phyloP scores from a whole-genome alignment of 2,797 vertebrate genomes.

The Microctenopoma steveboyesi region DNA sequence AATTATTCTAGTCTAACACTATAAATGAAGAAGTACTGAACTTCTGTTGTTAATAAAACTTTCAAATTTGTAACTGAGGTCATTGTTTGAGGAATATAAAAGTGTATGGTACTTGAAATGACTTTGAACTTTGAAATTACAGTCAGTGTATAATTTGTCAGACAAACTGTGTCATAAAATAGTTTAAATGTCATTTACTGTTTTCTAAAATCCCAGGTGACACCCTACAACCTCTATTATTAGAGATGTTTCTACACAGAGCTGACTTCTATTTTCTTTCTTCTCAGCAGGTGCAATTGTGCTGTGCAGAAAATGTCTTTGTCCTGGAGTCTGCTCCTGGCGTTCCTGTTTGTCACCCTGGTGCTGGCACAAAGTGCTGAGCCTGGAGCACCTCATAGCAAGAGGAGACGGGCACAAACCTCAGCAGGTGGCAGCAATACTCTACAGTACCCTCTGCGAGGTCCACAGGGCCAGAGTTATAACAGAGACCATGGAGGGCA shows the following conservation, averaged over 20 bases:
- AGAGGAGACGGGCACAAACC: constrained; percentile 65
- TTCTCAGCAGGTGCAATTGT: constrained; percentile 71
- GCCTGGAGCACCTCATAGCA: constrained; percentile 59
- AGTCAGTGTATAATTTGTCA: neutral
- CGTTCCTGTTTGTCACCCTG: constrained; percentile 64
- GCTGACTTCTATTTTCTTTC: constrained; percentile 18
- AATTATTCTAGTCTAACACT: neutral
- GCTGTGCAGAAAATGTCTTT: constrained; percentile 68
- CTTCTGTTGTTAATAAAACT: neutral
- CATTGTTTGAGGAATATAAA: neutral
- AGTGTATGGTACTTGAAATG: no score
- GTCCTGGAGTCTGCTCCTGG: constrained; percentile 68
- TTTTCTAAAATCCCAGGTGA: neutral
- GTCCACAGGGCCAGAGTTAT: constrained; percentile 70
- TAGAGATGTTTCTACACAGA: neutral
- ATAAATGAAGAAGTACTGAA: neutral
- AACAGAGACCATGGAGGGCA: constrained; percentile 73
- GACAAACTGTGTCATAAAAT: no score
- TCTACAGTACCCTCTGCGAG: constrained; percentile 79
- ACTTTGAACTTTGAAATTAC: no score
- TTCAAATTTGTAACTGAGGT: neutral
- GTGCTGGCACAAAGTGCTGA: constrained; percentile 65
- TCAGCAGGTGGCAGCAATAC: constrained; percentile 67
- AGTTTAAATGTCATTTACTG: neutral
- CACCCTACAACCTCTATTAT: neutral